Evolutionary conservation across 1,140 invertebrate genomes (phyloP).

Genomic region (Drosophila albomicans): DNA sequence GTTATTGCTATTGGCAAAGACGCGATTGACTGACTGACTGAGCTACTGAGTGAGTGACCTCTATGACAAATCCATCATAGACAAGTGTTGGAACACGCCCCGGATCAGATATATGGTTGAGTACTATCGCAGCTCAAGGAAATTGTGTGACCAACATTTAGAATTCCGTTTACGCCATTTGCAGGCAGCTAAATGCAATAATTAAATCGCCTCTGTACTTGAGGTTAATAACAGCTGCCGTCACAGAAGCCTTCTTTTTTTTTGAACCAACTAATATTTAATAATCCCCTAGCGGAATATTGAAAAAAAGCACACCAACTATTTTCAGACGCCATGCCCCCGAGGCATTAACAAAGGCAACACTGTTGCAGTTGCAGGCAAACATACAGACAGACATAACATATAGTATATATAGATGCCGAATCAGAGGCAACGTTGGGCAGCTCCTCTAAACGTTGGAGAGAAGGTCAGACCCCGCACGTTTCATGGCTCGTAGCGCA

Average conservation of each 20-base stretch:
- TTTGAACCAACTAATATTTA: constrained; percentile 70
- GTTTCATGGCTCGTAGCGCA: constrained; percentile 80
- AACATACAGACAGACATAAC: not conserved
- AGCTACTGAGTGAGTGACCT: constrained; percentile 8
- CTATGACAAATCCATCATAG: constrained; percentile 20
- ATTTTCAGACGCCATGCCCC: constrained; percentile 51
- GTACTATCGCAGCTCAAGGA: constrained; percentile 1
- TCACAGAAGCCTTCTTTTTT: constrained; percentile 64
- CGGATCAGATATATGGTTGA: not conserved
- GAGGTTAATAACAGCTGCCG: constrained; percentile 67
- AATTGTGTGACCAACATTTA: constrained; percentile 1
- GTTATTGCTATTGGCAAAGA: constrained; percentile 2
- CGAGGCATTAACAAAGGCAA: constrained; percentile 39
- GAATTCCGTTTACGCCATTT: constrained; percentile 27
- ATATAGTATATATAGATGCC: not conserved
- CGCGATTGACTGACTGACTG: not conserved
- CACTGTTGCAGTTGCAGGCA: constrained; percentile 34
- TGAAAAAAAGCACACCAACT: constrained; percentile 28
- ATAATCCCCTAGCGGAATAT: constrained; percentile 59
- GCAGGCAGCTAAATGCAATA: constrained; percentile 50
- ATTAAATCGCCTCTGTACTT: constrained; percentile 57
- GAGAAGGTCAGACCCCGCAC: constrained; percentile 82
- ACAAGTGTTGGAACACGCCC: constrained; percentile 20
- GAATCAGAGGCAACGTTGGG: constrained; percentile 37
- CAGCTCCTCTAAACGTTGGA: constrained; percentile 65